phyloP scores from a whole-genome alignment of 2,113 vertebrate genomes.

The Aviceda subcristata region DNA sequence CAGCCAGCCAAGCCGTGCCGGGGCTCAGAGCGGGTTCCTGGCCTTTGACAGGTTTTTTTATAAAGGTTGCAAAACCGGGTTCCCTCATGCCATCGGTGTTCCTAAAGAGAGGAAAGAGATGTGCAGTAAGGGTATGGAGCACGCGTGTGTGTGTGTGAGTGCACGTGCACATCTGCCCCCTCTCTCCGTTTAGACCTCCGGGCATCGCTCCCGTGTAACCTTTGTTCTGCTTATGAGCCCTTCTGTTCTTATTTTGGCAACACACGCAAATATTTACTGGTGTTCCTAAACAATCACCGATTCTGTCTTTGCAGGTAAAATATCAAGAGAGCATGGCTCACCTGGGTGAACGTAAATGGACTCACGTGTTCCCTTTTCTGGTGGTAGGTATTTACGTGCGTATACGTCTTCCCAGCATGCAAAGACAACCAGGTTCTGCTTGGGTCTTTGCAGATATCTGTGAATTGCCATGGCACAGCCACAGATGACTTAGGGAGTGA shows the following conservation, averaged over 20 bases:
- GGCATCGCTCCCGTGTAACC: neutral
- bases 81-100: neutral
- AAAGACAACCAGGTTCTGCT: neutral
- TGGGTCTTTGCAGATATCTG: neutral
- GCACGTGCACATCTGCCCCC: neutral
- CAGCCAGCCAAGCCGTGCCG: neutral
- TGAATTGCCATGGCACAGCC: neutral
- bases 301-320: slow-evolving; percentile 73
- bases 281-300: neutral
- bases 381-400: slow-evolving; percentile 77
- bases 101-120: neutral
- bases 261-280: neutral
- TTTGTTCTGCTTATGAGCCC: neutral
- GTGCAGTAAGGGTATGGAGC: neutral
- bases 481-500: no score
- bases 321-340: slow-evolving; percentile 78
- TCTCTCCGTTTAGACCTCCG: neutral
- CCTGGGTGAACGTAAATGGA: slow-evolving; percentile 69
- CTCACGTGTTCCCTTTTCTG: slow-evolving; percentile 80
- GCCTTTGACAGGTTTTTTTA: neutral
- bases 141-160: neutral
- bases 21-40: neutral
- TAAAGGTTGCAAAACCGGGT: neutral
- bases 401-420: neutral
- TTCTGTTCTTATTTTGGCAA: slow-evolving; percentile 54